These are phyloP conservation scores for Triplophysa bombifrons DNA, from an alignment of 2,797 vertebrate species.

Conservation along the genomic window DNA sequence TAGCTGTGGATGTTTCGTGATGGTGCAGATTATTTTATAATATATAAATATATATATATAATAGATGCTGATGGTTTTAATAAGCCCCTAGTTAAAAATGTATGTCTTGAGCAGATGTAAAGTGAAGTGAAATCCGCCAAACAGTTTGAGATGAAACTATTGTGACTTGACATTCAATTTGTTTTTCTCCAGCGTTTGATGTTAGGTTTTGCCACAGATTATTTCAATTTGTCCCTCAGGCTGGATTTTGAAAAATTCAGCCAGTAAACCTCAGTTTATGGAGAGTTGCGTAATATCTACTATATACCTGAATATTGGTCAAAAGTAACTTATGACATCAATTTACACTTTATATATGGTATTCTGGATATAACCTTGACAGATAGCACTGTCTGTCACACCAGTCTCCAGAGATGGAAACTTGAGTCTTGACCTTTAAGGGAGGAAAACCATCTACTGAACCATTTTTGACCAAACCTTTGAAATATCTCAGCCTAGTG, in stretches of 20 bases:
- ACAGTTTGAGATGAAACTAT: conserved; percentile 7
- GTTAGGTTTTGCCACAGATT: no score
- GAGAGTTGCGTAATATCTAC: not conserved
- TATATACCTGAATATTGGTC: not conserved
- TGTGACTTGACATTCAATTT: conserved; percentile 9
- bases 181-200: not conserved
- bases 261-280: not conserved
- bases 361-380: not conserved
- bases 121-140: not conserved
- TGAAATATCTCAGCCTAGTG: not conserved
- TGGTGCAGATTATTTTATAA: conserved; percentile 2
- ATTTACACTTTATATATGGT: not conserved
- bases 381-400: not conserved
- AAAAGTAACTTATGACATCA: not conserved
- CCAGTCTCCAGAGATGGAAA: no score
- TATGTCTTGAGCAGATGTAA: not conserved
- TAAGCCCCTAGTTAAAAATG: conserved; percentile 27
- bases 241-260: not conserved
- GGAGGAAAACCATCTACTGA: not conserved
- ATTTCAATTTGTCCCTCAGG: not conserved
- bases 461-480: not conserved
- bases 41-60: no score
- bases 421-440: no score
- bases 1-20: not conserved
- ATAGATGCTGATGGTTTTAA: no score